Evolutionary conservation across 1,140 invertebrate species (phyloP).

Genomic region (Tetragonula clypearis): DNA sequence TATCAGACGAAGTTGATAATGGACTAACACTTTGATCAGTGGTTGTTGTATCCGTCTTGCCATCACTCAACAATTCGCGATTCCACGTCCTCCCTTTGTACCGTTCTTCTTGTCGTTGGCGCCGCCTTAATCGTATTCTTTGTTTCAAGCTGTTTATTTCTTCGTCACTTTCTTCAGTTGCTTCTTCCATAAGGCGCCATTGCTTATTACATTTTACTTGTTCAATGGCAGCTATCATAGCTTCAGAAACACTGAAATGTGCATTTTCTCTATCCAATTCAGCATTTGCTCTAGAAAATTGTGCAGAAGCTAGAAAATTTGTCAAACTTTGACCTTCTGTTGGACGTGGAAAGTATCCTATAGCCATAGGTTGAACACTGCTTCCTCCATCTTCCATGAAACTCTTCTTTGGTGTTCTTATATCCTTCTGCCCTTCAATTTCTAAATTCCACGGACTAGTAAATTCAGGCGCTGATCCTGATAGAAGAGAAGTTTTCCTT

Average conservation of each 20-base stretch:
- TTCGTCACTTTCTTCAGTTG: constrained; percentile 86
- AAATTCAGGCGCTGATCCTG: constrained; percentile 74
- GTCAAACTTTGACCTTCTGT: constrained; percentile 88
- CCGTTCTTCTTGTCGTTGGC: constrained; percentile 82
- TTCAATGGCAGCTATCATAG: constrained; percentile 92
- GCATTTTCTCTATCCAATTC: constrained; percentile 93
- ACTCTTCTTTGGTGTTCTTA: constrained; percentile 83
- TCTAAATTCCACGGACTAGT: constrained; percentile 68
- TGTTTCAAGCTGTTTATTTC: constrained; percentile 87
- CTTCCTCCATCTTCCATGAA: constrained; percentile 86
- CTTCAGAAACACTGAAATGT: constrained; percentile 93
- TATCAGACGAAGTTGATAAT: constrained; percentile 81
- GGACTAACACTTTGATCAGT: constrained; percentile 83
- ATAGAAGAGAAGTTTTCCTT: constrained; percentile 60
- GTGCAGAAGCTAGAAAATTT: constrained; percentile 88
- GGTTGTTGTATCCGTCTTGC: constrained; percentile 83
- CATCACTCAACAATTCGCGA: constrained; percentile 79
- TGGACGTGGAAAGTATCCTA: constrained; percentile 85
- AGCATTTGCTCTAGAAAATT: constrained; percentile 87
- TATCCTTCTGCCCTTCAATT: constrained; percentile 82
- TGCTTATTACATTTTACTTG: constrained; percentile 83
- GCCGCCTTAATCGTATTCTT: constrained; percentile 83
- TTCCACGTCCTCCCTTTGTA: constrained; percentile 69
- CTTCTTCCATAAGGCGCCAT: constrained; percentile 79
- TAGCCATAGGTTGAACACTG: constrained; percentile 83